These are phyloP conservation scores for Nymphicus hollandicus DNA, from an alignment of 2,113 vertebrate genomes.

Conservation along the genomic window DNA sequence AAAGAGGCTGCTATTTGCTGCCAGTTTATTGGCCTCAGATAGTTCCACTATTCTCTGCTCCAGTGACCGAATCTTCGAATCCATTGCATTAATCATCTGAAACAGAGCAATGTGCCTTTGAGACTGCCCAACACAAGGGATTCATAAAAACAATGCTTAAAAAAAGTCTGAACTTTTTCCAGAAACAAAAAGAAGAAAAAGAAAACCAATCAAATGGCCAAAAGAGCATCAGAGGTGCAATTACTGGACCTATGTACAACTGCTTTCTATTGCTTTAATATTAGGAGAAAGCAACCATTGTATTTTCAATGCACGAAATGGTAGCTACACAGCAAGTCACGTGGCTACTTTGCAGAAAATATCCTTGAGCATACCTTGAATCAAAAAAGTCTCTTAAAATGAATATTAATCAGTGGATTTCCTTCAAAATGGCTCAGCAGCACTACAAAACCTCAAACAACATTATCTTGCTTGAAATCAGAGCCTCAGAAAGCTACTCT, in stretches of 20 bases:
- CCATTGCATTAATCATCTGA: slow-evolving; percentile 98
- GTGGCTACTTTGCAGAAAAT: not conserved
- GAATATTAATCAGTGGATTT: not conserved
- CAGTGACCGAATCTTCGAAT: slow-evolving; percentile 95
- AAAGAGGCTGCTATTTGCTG: slow-evolving; percentile 97
- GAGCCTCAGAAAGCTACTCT: not conserved
- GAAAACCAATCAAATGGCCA: not conserved
- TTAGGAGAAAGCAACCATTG: not conserved
- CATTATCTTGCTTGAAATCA: slow-evolving; percentile 20
- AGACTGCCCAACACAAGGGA: not conserved
- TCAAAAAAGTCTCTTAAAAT: not conserved
- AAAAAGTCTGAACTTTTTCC: not conserved
- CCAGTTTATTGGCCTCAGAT: slow-evolving; percentile 96
- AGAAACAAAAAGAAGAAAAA: not conserved
- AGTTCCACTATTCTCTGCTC: slow-evolving; percentile 96
- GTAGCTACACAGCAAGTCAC: not conserved
- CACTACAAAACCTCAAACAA: not conserved
- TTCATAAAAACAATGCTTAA: not conserved
- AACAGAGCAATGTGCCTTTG: slow-evolving; percentile 48
- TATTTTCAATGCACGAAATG: not conserved
- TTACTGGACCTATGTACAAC: not conserved
- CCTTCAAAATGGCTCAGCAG: not conserved
- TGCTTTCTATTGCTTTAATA: not conserved
- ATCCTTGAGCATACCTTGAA: not conserved
- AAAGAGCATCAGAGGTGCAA: not conserved